A percentile compares a stretch with the other conserved stretches of the same genome.
phyloP scores from a whole-genome alignment of 2,888 invertebrate species.

The Tiphia femorata region DNA sequence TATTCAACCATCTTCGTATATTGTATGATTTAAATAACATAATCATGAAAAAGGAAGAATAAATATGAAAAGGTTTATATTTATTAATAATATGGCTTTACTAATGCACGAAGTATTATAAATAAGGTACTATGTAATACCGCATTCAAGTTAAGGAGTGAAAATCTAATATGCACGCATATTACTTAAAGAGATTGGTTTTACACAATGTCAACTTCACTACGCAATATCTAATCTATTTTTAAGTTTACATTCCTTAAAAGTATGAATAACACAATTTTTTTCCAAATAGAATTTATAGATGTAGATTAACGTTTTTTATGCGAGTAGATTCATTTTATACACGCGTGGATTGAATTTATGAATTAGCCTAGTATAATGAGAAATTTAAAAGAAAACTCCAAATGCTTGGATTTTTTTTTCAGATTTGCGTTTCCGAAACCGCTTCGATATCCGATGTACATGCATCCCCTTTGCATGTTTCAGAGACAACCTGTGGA shows the following conservation, averaged over 20 bases:
- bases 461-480: neutral
- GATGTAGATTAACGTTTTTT: too few relatives aligned
- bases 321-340: too few relatives aligned
- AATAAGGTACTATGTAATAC: conserved; percentile 21
- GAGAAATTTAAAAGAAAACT: too few relatives aligned
- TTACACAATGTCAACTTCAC: too few relatives aligned
- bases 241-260: neutral
- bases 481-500: conserved; percentile 24
- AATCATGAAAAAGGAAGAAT: neutral
- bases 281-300: neutral
- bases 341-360: too few relatives aligned
- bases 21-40: conserved; percentile 2
- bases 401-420: too few relatives aligned
- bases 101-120: conserved; percentile 17
- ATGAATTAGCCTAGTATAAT: too few relatives aligned
- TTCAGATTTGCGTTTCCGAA: conserved; percentile 57
- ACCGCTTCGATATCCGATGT: conserved; percentile 18
- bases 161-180: too few relatives aligned
- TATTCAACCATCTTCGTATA: neutral
- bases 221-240: too few relatives aligned
- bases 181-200: too few relatives aligned
- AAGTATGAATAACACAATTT: neutral
- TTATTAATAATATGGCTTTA: conserved; percentile 29
- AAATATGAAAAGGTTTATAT: conserved; percentile 9
- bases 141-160: neutral